A percentile compares a stretch with the other conserved stretches of the same genome.
These are phyloP conservation scores for Aphrocallistes beatrix DNA, from an alignment of 37 sponge, comb jelly and placozoan genomes.

Conservation along the genomic window DNA sequence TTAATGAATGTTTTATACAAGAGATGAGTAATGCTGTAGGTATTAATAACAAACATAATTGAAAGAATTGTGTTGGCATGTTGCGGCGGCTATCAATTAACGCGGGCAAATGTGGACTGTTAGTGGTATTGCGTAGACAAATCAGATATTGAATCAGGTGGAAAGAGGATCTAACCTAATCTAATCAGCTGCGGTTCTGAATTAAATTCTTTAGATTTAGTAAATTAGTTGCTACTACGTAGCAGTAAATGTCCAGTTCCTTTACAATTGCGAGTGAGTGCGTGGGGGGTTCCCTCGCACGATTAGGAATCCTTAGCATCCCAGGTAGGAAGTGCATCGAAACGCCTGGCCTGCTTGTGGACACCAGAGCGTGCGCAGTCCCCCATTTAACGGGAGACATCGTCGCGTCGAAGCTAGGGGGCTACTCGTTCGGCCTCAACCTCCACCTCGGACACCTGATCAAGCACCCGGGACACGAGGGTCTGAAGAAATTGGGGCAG, in stretches of 20 bases:
- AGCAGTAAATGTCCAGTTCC: neutral
- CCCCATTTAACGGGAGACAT: constrained; percentile 60
- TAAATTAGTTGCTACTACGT: no score
- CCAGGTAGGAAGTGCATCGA: constrained; percentile 21
- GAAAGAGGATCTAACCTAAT: no score
- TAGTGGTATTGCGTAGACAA: no score
- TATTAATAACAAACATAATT: no score
- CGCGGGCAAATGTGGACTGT: no score
- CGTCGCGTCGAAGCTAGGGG: constrained; percentile 10
- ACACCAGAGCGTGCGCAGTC: constrained; percentile 51
- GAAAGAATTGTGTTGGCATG: no score
- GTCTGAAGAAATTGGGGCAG: neutral
- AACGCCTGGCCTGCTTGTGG: constrained; percentile 55
- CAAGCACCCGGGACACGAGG: neutral
- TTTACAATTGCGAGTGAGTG: neutral
- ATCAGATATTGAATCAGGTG: no score
- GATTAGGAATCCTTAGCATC: neutral
- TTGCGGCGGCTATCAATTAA: no score
- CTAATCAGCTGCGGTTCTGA: no score
- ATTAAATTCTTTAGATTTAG: no score
- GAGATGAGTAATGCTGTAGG: no score
- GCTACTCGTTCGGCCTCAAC: neutral
- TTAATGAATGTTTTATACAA: no score
- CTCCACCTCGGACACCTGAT: neutral
- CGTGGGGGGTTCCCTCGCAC: neutral